These are phyloP conservation scores for Aethes cnicana DNA, from an alignment of 2,888 invertebrate species.

Conservation along the genomic window DNA sequence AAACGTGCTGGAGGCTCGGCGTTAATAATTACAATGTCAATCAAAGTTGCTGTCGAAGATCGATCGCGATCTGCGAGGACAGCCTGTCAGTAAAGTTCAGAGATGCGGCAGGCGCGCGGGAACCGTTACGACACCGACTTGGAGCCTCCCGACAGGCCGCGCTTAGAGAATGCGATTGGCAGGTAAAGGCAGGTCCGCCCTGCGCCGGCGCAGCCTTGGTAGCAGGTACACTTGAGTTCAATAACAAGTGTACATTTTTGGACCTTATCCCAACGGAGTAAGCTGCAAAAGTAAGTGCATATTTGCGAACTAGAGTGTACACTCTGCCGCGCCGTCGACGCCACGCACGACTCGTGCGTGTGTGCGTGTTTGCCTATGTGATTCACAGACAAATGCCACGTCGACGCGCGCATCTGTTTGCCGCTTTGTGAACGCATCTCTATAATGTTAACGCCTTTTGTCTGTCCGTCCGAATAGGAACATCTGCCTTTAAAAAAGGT, in stretches of 20 bases:
- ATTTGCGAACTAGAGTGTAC: no score
- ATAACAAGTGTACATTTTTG: no score
- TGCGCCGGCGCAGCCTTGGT: conserved; percentile 50
- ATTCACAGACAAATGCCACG: conserved; percentile 77
- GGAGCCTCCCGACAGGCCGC: conserved; percentile 61
- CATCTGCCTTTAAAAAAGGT: conserved; percentile 65
- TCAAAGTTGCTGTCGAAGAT: conserved; percentile 51
- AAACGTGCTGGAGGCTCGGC: conserved; percentile 49
- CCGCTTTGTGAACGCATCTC: conserved; percentile 63
- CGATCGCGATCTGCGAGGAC: conserved; percentile 55
- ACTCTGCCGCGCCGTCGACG: conserved; percentile 39
- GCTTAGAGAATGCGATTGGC: conserved; percentile 70
- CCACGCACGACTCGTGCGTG: conserved; percentile 41
- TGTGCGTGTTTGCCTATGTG: conserved; percentile 74
- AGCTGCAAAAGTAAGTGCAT: no score
- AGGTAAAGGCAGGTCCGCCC: conserved; percentile 64
- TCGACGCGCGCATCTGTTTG: conserved; percentile 70
- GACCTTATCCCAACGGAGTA: no score
- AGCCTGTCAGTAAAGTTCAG: conserved; percentile 52
- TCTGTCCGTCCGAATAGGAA: conserved; percentile 55
- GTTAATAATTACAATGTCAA: conserved; percentile 68
- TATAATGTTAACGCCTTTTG: conserved; percentile 71
- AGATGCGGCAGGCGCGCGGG: conserved; percentile 46
- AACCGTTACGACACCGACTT: conserved; percentile 63
- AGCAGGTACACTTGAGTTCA: conserved; percentile 49